phyloP scores from a whole-genome alignment of 2,888 invertebrate genomes.

The Leucoma salicis region DNA sequence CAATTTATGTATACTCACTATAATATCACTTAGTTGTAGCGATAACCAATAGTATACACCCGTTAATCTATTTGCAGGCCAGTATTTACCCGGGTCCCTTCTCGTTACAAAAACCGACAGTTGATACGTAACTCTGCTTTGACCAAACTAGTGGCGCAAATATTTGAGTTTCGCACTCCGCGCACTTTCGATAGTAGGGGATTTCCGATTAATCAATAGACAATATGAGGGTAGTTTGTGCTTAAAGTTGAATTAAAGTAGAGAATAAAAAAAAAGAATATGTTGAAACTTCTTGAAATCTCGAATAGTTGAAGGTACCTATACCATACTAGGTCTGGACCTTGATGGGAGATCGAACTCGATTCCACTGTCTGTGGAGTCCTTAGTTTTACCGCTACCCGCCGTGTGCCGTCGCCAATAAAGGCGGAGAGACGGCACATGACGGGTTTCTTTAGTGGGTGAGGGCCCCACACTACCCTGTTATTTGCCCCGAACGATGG shows the following conservation, averaged over 20 bases:
- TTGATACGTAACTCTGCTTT: conserved; percentile 49
- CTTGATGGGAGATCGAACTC: too few species aligned
- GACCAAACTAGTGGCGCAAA: conserved; percentile 49
- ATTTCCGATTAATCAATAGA: conserved; percentile 18
- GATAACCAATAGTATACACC: conserved; percentile 35
- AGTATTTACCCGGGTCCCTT: conserved; percentile 53
- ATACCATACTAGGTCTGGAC: too few species aligned
- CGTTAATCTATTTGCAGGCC: conserved; percentile 53
- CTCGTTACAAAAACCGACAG: conserved; percentile 55
- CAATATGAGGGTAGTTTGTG: conserved; percentile 7
- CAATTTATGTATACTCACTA: background rate
- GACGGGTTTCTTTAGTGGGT: too few species aligned
- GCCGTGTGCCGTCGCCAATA: too few species aligned
- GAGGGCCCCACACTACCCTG: too few species aligned
- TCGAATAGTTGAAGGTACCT: too few species aligned
- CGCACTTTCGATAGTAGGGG: conserved; percentile 30
- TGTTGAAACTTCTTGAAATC: too few species aligned
- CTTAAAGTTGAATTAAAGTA: background rate
- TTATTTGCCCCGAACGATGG: too few species aligned
- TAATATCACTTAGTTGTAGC: conserved; percentile 11
- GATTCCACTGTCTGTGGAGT: too few species aligned
- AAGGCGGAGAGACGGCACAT: too few species aligned
- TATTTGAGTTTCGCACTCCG: conserved; percentile 58
- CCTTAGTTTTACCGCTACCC: too few species aligned
- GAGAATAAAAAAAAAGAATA: too few species aligned